A percentile compares a stretch with the other conserved stretches of the same genome.
phyloP scores from a whole-genome alignment of 1,140 invertebrate species.

The Sitophilus oryzae region DNA sequence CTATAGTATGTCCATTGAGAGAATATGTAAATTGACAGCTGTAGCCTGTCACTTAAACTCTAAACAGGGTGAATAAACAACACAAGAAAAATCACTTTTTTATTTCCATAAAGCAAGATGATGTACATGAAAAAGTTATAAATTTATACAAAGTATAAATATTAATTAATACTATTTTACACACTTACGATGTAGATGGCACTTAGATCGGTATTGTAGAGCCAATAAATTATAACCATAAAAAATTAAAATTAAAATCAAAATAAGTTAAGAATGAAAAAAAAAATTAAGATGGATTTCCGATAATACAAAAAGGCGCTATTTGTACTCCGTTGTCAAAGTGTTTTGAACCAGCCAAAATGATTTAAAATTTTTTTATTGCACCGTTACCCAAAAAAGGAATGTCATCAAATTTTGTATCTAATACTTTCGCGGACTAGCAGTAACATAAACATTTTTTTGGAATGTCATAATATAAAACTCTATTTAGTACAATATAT shows the following conservation, averaged over 20 bases:
- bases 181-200: slow-evolving; percentile 33
- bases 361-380: slow-evolving; percentile 24
- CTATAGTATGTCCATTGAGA: no score
- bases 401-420: slow-evolving; percentile 21
- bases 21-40: no score
- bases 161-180: slow-evolving; percentile 29
- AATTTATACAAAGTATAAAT: slow-evolving; percentile 33
- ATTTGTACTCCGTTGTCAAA: slow-evolving; percentile 12
- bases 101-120: background rate
- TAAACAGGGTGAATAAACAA: no score
- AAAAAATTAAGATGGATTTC: slow-evolving; percentile 9
- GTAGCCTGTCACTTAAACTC: no score
- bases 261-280: slow-evolving; percentile 15
- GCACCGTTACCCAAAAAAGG: slow-evolving; percentile 24
- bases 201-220: slow-evolving; percentile 33
- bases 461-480: slow-evolving; percentile 23
- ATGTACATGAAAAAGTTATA: slow-evolving; percentile 30
- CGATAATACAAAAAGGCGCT: slow-evolving; percentile 2
- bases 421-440: slow-evolving; percentile 29
- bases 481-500: slow-evolving; percentile 17
- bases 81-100: background rate
- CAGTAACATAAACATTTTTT: slow-evolving; percentile 14
- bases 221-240: slow-evolving; percentile 27
- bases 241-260: slow-evolving; percentile 9
- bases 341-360: slow-evolving; percentile 9